Base-by-base conservation (phyloP, 2,797 vertebrate genomes). In the Podarcis siculus region DNA sequence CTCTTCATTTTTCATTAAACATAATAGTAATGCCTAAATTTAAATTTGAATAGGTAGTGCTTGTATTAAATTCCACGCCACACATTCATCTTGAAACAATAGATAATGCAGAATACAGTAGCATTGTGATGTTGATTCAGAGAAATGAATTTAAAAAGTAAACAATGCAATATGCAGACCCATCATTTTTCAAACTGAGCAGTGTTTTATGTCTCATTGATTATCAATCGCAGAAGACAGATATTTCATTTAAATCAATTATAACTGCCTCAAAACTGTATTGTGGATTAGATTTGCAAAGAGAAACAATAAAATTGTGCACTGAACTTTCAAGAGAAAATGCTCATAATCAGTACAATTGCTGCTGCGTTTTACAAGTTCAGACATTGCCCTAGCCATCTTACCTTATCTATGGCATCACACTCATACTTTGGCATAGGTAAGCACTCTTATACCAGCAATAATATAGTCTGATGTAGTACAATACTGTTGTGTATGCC, bases 71-170 rank as follows among this genome's bases (percentile, higher is more conserved):
- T 35, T 23, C 39, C 4, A 72, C 39, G 30, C 35, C 66, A 84
- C 49, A 79, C 27, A 88, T 71, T 84, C 66, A 72, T 61, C 81
- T 84, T 72, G 25, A 78, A 88, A 58, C 13, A 37, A 35, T 12
- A 58, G 42, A 58, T 32, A 82, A 45, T 8, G 3, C 17, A 39
- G 64, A n/a, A 79, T 37, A 27, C 23, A 78, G 66, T 35, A 76
- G 27, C 32, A 67, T 7, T 42, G 27, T 30, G 17, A 25, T 82
- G 27, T 27, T 25, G 71, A 39, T 55, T 9, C 45, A 37, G 64
- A 35, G 45, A 76, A 83, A 77, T 85, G 77, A 66, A 77, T 76
- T 76, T 21, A 69, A 78, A 35, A 30, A 25, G 27, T 8, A 32
- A 76, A 64, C 45, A 77, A 25, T 21, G 4, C 15, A 35, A 35